phyloP scores from a whole-genome alignment of 2,888 invertebrate species.

The Hartigia nigra region DNA sequence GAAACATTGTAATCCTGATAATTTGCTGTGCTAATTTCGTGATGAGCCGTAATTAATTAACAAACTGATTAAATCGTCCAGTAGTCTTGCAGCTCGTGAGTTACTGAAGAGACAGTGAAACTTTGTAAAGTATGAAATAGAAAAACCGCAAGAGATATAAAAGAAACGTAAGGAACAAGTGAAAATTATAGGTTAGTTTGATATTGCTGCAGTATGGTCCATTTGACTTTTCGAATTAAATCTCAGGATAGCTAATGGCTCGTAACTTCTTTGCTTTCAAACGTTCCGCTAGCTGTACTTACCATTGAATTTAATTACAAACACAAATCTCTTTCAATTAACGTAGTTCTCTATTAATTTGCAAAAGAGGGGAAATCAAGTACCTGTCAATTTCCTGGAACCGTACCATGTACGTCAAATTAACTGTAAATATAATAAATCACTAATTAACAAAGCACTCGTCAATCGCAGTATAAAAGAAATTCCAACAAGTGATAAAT shows the following conservation, averaged over 20 bases:
- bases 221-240: neutral
- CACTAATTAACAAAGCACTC: neutral
- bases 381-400: neutral
- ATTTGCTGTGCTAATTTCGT: constrained; percentile 48
- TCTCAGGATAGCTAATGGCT: neutral
- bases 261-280: neutral
- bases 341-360: neutral
- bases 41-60: constrained; percentile 51
- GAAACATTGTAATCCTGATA: constrained; percentile 37
- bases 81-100: neutral
- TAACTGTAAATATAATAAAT: neutral
- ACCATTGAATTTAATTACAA: neutral
- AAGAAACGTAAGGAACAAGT: neutral
- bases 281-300: neutral
- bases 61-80: constrained; percentile 7
- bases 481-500: neutral
- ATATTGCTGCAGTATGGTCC: neutral
- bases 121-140: neutral
- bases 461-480: neutral
- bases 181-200: neutral
- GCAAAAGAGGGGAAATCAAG: neutral
- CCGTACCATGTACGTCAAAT: neutral
- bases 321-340: neutral
- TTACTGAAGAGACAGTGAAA: neutral
- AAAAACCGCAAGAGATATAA: neutral